Evolutionary conservation across 1,140 invertebrate genomes (phyloP), one percentile per base, ranked within the genome.

Genomic region (Campoletis sonorensis): DNA sequence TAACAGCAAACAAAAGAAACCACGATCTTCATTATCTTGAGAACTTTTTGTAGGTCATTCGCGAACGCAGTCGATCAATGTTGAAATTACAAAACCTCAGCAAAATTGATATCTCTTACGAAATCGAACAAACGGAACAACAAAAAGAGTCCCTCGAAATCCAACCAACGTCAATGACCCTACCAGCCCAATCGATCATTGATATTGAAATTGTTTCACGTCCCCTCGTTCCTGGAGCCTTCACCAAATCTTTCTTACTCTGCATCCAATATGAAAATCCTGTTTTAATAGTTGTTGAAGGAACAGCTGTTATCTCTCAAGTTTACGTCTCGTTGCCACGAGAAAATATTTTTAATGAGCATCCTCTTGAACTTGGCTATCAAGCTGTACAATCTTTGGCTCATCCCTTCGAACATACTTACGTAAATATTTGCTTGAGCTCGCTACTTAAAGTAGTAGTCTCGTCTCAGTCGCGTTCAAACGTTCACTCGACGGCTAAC

Each of bases 301-400:
- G 92, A 13, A 86, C 86, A 40, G 90, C 86, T 4, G 85, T 89
- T 10, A 86, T 89, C 27, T 87, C 91, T 7, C 92, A 93, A 85
- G 79, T 92, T 75, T 90, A 87, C 82, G 81, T 89, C 0, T 79
- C 82, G 61, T 54, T 89, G 15, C 88, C 88, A 4, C 84, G 88
- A n/a, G 79, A 83, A 1, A 76, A 82, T 64, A 54, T 85, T 7
- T 84, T 84, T 40, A 70, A 82, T 13, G 81, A 84, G 21, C 67
- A 85, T 75, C 80, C 85, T 0, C 79, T 82, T 67, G 37, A 85
- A 77, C 79, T 85, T 16, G 85, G 85, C 70, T 88, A 90, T 82
- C 11, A 15, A 4, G 89, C 88, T 4, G 75, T 89, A 0, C 85
- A 85, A 64, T 83, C 81, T 11, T 13, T 85, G n/a, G 3, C 84